Conservation (phyloP, 2,888 invertebrate genomes). For the Cephus nigrinus region DNA sequence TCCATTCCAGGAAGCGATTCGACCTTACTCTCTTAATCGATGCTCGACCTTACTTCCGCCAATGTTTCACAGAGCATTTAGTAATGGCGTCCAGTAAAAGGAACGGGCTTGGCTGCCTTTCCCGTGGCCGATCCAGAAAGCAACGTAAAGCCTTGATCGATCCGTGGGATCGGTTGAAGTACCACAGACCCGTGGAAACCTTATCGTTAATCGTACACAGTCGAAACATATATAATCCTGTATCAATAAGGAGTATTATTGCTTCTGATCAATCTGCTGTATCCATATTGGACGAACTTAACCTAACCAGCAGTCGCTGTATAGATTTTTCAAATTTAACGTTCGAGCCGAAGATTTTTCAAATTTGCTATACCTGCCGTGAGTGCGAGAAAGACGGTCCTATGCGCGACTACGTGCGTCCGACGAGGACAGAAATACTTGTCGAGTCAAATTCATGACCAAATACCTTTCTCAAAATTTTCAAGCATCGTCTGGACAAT, state of each 20-base stretch:
- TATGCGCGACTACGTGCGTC: background rate
- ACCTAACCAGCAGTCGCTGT: background rate
- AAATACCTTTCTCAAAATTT: background rate
- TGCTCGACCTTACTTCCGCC: background rate
- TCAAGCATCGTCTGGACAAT: background rate
- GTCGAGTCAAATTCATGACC: background rate
- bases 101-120: background rate
- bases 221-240: background rate
- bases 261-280: too few species aligned
- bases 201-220: background rate
- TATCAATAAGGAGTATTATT: background rate
- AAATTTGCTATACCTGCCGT: background rate
- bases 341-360: background rate
- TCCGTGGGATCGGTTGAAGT: conserved; percentile 54
- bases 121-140: background rate
- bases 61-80: background rate
- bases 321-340: background rate
- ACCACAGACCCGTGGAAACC: conserved; percentile 52
- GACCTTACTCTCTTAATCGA: background rate
- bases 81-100: background rate
- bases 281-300: too few species aligned
- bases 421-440: background rate
- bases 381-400: background rate
- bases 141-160: conserved; percentile 52
- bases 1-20: background rate